Base-by-base conservation (phyloP, 2,888 invertebrate genomes). In the Cyclophora punctaria region DNA sequence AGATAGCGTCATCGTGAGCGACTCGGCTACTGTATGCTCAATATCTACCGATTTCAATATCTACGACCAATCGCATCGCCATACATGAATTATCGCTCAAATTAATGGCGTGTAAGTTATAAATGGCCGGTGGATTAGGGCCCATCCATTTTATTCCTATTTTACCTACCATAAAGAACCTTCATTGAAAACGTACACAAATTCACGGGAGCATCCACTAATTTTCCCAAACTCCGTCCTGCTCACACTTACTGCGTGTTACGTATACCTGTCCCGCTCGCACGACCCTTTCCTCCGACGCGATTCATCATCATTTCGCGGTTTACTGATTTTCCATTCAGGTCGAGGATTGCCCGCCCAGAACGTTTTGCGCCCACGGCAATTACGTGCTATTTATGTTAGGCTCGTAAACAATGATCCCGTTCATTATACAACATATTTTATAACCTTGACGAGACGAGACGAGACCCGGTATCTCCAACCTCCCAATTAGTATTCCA, bases 271-370 rank as follows among this genome's bases (percentile, higher is more conserved):
- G 63, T 83, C 75, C 75, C 81, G 53, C 64, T 83, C 75, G 63
- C 59, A 61, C 75, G 77, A 79, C 80, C 80, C 84, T 81, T 83
- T 78, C 77, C 75, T 74, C 69, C 61, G 65, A 66, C 70, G 70
- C 86, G 78, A 89, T 89, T 89, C 88, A 89, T 89, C 89, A 89
- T 89, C 84, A 77, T 89, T 89, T 88, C 80, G 80, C 89, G 88
- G 84, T 86, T 88, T 82, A 77, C 78, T 88, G 89, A 74, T 78
- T 85, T 83, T 80, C 80, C 75, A 89, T 89, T 87, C 83, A 88
- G 70, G 74, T 63, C 64, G 67, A 64, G 65, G 67, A 72, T 74
- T 67, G 69, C 63, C 63, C 63, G 66, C 63, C 63, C 63, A 64
- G 56, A 64, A 66, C 68, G 64, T 62, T 60, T 62, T 59, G 63